Base-by-base conservation (phyloP, 1,140 invertebrate species). In the Scaptodrosophila lebanonensis region DNA sequence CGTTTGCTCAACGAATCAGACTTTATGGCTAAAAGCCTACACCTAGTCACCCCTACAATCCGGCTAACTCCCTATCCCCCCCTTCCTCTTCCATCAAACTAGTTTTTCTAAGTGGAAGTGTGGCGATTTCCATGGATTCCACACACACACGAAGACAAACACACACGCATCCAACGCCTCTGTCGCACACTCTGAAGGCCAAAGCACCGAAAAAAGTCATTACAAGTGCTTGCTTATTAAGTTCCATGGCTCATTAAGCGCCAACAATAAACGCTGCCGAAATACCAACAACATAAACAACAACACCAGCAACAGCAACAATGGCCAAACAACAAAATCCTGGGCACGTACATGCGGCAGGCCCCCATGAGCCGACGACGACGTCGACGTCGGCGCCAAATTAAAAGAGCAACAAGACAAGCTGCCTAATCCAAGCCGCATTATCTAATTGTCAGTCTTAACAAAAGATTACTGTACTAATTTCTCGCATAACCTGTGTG, bases 141-240 rank as follows among this genome's bases (percentile, higher is more conserved):
- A 56, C 51, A 56, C 25, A 16, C 22, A 12, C 42, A 38, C n/a
- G 25, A 8, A 20, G 40, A 17, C 25, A 16, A 25, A 9, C 22
- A 2, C 35, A 30, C 29, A 12, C 53, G 9, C 18, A 11, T 29
- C 2, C 30, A 27, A 25, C 9, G 15, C 29, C 50, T 35, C 29
- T 38, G 30, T 20, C 13, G 20, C 2, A n/a, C 29, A 25, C 40
- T 27, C 13, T 4, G 56, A 22, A n/a, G 12, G 13, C 13, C 7
- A 43, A 22, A 29, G 40, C 53, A 40, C n/a, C n/a, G 45, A 40
- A 66, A 70, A 64, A 73, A 77, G 73, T 68, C 77, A 77, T 77
- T 77, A 79, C 73, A 77, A 77, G 73, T 68, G 73, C 77, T 77
- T 77, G 73, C 73, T 77, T 77, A 77, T 77, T 77, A 77, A 77